Conservation (phyloP, 1,140 invertebrate genomes). For the Hypsibius dujardini region DNA sequence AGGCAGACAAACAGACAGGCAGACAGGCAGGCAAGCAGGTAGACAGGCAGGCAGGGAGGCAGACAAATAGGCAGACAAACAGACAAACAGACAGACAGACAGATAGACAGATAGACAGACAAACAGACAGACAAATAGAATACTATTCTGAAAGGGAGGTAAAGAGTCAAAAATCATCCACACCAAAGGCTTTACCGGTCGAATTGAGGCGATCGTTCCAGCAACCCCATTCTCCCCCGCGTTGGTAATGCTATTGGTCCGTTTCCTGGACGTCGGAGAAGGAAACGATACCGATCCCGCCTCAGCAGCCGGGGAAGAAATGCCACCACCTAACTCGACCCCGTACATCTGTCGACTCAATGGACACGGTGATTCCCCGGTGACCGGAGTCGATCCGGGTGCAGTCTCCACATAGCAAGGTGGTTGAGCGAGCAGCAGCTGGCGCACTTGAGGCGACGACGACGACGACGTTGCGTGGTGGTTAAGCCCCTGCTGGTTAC, state of each 20-base stretch:
- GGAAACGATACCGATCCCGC: neutral
- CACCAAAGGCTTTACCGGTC: conserved; percentile 16
- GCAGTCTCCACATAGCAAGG: neutral
- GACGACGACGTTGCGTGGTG: neutral
- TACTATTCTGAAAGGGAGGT: conserved; percentile 7
- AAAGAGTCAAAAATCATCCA: neutral
- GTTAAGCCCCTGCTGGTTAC: neutral
- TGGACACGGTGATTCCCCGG: neutral
- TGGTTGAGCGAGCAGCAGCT: neutral
- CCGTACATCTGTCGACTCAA: neutral
- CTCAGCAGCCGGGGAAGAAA: neutral
- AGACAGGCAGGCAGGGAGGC: too few species aligned
- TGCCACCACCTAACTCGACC: neutral
- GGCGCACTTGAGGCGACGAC: neutral
- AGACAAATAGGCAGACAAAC: too few species aligned
- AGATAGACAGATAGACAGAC: too few species aligned
- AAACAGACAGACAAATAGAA: neutral
- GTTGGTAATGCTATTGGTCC: conserved; percentile 3
- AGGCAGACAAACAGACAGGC: too few species aligned
- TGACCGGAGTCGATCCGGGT: neutral
- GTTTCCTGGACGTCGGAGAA: neutral
- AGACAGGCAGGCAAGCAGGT: too few species aligned
- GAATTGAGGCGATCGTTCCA: conserved; percentile 15
- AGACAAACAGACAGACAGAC: too few species aligned
- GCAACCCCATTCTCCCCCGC: conserved; percentile 22